Percentiles rank a stretch among this genome's conserved stretches.
phyloP scores from a whole-genome alignment of 2,113 vertebrate species.

The Leptobrachium ailaonicum region DNA sequence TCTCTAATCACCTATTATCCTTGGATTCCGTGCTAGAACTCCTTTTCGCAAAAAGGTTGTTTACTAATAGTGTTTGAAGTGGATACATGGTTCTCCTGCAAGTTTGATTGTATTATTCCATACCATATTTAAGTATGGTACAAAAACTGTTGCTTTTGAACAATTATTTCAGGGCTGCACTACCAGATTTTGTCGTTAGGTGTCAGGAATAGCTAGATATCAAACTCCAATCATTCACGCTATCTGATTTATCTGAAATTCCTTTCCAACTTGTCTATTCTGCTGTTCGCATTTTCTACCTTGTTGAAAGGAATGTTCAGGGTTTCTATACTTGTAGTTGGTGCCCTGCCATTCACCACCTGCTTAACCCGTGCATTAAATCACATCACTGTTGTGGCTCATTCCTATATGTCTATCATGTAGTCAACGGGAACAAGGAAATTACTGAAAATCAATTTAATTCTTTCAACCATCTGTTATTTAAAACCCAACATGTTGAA shows the following conservation, averaged over 20 bases:
- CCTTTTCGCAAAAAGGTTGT: not conserved
- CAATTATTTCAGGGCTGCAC: not conserved
- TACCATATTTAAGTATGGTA: too few species aligned
- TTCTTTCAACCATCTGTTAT: slow-evolving; percentile 13
- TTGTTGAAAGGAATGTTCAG: not conserved
- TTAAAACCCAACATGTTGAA: not conserved
- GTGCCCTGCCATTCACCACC: slow-evolving; percentile 4
- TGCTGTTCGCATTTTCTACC: not conserved
- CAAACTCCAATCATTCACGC: too few species aligned
- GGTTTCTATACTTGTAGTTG: not conserved
- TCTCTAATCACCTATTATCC: not conserved
- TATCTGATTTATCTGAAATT: not conserved
- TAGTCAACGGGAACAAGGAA: slow-evolving; percentile 15
- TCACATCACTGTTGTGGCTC: slow-evolving; percentile 9
- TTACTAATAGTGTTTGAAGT: too few species aligned
- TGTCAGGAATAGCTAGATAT: slow-evolving; percentile 21
- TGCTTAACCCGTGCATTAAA: slow-evolving; percentile 10
- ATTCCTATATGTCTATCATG: slow-evolving; percentile 15
- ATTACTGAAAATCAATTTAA: not conserved
- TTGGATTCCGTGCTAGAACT: not conserved
- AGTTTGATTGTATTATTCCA: too few species aligned
- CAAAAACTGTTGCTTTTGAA: too few species aligned
- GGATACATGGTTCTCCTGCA: too few species aligned
- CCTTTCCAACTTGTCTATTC: not conserved
- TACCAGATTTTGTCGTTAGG: not conserved